Evolutionary conservation across 2,888 invertebrate genomes (phyloP), one percentile per base, ranked within the genome.

Genomic region (Andricus curvator): DNA sequence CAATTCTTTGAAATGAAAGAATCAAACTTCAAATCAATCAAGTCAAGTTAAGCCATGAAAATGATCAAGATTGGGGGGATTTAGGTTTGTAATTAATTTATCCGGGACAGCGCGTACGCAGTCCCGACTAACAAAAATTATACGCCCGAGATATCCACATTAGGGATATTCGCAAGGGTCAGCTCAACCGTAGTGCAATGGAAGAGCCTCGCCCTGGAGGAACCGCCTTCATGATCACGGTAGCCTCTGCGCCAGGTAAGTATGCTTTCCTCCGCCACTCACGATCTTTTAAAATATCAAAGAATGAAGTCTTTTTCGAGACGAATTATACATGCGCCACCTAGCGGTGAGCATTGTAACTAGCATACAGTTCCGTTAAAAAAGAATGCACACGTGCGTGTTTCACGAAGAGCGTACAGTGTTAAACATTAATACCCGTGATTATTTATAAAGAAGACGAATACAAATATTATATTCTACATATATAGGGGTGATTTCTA

Each of bases 161-260:
- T 93, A 93, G 93, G 90, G 88, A 81, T 91, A 91, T 91, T 91
- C 90, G 92, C 94, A 94, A 93, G 93, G 93, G 93, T 94, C 94
- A 94, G 93, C 94, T 92, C 90, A 89, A 92, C 93, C 93, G 92
- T 88, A 90, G 94, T 94, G 94, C 94, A 94, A 94, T 94, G 94
- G 92, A 93, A 93, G 93, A 93, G 92, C 93, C 94, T 94, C 93
- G 68, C 87, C 90, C 89, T 90, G 90, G 89, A 89, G 90, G 88
- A 90, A 91, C 89, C 89, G 89, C 90, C 89, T 90, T 90, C 85
- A 48, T 93, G 94, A 94, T 94, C 94, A 93, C 91, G 93, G 93
- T 93, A 91, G 88, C 91, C 93, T 93, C 94, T 93, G 93, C 93
- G 93, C 94, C 94, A 94, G 94, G 94, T 94, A 94, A 94, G 94